These are phyloP conservation scores for Dione vanillae DNA, from an alignment of 2,888 invertebrate species.

Conservation along the genomic window DNA sequence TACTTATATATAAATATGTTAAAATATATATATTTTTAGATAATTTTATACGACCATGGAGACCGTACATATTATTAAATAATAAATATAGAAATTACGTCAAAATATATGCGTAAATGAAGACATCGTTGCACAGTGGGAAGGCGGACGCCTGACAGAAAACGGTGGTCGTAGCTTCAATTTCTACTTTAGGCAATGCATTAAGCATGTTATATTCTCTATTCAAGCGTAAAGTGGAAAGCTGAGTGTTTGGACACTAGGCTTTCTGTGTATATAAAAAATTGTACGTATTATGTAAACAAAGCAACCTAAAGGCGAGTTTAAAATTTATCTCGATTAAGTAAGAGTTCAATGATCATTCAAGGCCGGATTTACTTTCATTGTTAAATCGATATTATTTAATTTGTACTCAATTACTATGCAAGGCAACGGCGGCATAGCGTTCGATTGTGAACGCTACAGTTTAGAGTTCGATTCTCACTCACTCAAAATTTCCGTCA, in stretches of 20 bases:
- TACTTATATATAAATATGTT: no score
- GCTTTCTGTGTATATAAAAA: no score
- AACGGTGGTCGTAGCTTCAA: neutral
- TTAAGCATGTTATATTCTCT: no score
- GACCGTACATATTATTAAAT: neutral
- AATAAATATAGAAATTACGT: neutral
- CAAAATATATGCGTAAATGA: neutral
- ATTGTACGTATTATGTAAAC: no score
- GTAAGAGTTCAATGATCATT: neutral
- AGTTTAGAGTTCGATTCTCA: no score
- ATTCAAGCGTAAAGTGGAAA: no score
- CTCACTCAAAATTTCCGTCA: no score
- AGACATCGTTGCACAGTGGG: neutral
- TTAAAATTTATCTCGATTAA: no score
- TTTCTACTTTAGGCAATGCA: neutral
- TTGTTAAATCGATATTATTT: neutral
- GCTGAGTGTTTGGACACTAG: no score
- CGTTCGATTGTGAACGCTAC: no score
- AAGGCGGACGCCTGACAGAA: neutral
- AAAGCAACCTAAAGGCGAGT: no score
- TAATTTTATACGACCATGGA: neutral
- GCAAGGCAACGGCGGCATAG: neutral
- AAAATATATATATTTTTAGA: no score
- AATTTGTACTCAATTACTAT: neutral
- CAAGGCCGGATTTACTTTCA: neutral